These are phyloP conservation scores for Atherinomorus stipes DNA, from an alignment of 2,113 vertebrate species.

Conservation along the genomic window DNA sequence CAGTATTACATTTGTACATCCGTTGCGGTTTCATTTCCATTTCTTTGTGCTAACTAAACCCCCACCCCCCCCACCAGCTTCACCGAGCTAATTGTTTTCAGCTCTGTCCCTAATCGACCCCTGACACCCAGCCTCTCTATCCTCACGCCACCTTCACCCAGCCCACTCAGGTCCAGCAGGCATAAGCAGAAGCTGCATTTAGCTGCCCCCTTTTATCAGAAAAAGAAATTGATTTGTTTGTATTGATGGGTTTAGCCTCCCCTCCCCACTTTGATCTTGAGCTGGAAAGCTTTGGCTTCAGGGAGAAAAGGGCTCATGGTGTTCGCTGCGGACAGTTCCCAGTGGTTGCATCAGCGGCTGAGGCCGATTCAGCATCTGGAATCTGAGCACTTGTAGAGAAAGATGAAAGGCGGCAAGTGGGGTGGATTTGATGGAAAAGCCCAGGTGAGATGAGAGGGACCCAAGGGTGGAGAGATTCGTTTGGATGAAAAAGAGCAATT, in stretches of 20 bases:
- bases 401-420: slow-evolving; percentile 50
- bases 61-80: too few species aligned
- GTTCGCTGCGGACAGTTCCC: slow-evolving; percentile 11
- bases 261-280: slow-evolving; percentile 28
- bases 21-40: too few species aligned
- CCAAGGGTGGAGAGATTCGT: slow-evolving; percentile 3
- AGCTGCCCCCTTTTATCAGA: slow-evolving; percentile 10
- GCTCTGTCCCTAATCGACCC: slow-evolving; percentile 32
- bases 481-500: slow-evolving; percentile 5
- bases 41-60: too few species aligned
- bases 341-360: slow-evolving; percentile 30
- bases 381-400: slow-evolving; percentile 24
- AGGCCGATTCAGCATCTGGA: slow-evolving; percentile 13
- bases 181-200: slow-evolving; percentile 45
- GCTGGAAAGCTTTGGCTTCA: not conserved
- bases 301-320: not conserved
- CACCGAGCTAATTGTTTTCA: too few species aligned
- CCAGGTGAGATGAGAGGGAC: slow-evolving; percentile 38
- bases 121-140: slow-evolving; percentile 29
- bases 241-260: slow-evolving; percentile 34
- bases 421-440: slow-evolving; percentile 4
- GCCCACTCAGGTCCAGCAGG: slow-evolving; percentile 40
- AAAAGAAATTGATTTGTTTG: slow-evolving; percentile 43
- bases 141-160: slow-evolving; percentile 24
- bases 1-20: too few species aligned